phyloP scores from a whole-genome alignment of 2,797 vertebrate species.

The Cynodonichthys magdalenae region DNA sequence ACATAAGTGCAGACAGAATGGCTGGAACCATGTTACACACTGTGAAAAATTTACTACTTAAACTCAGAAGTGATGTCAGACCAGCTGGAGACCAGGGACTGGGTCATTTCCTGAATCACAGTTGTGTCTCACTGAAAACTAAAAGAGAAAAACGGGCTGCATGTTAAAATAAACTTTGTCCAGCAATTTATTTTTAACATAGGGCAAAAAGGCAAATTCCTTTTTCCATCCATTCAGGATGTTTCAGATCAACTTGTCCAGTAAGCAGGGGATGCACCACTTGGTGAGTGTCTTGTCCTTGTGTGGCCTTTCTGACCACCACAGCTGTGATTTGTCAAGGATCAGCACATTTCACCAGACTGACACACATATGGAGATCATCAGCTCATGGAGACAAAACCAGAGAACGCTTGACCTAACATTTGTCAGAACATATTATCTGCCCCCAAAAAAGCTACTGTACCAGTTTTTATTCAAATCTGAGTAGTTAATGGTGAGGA shows the following conservation, averaged over 20 bases:
- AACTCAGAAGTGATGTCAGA: conserved; percentile 54
- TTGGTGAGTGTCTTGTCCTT: conserved; percentile 26
- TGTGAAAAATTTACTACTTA: conserved; percentile 76
- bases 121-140: conserved; percentile 62
- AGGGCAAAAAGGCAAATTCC: conserved; percentile 7
- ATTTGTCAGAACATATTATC: conserved; percentile 20
- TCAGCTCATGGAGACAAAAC: conserved; percentile 23
- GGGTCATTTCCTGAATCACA: conserved; percentile 77
- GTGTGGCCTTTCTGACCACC: conserved; percentile 44
- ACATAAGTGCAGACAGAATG: conserved; percentile 52
- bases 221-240: no score
- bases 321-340: conserved; percentile 29
- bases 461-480: conserved; percentile 18
- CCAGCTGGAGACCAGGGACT: conserved; percentile 58
- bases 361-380: conserved; percentile 43
- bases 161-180: conserved; percentile 49
- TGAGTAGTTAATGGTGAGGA: background rate
- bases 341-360: conserved; percentile 50
- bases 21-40: conserved; percentile 55
- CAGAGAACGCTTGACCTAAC: conserved; percentile 16
- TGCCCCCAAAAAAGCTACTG: conserved; percentile 13
- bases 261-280: no score
- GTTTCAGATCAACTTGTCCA: background rate
- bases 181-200: conserved; percentile 20
- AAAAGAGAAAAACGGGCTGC: conserved; percentile 68